Conservation (phyloP, 2,888 invertebrate genomes). For the Dynastes maya region DNA sequence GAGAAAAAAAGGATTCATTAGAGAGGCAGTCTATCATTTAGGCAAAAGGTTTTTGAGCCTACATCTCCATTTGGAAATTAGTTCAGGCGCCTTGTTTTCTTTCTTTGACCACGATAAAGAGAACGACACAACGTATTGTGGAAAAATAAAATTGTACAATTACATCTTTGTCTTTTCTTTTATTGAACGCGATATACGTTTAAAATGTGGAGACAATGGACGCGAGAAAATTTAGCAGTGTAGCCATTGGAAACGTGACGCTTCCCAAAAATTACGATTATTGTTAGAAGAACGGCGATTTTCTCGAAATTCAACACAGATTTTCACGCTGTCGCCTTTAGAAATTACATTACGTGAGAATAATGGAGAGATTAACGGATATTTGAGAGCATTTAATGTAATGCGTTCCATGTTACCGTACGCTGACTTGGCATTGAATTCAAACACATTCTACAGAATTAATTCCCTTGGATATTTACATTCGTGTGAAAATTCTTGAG, state of each 20-base stretch:
- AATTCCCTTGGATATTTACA: neutral
- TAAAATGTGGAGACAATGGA: neutral
- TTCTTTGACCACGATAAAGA: neutral
- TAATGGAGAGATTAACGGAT: constrained; percentile 46
- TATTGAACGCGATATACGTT: neutral
- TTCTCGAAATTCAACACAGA: constrained; percentile 42
- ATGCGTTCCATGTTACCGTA: constrained; percentile 20
- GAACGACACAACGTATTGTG: neutral
- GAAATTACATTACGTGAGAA: constrained; percentile 44
- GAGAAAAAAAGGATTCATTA: constrained; percentile 47
- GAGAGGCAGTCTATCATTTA: constrained; percentile 40
- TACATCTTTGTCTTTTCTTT: neutral
- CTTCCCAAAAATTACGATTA: constrained; percentile 56
- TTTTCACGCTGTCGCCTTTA: constrained; percentile 42
- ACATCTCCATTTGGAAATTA: constrained; percentile 47
- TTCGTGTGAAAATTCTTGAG: constrained; percentile 3
- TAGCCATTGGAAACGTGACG: constrained; percentile 45
- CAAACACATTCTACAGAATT: neutral
- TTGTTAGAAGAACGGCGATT: constrained; percentile 38
- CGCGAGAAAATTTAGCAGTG: constrained; percentile 26
- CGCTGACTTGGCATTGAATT: constrained; percentile 26
- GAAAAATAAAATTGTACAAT: too few relatives aligned
- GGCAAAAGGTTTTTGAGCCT: constrained; percentile 35
- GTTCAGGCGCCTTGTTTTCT: constrained; percentile 32
- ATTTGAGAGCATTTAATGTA: constrained; percentile 37